Evolutionary conservation across 1,140 invertebrate genomes (phyloP), one percentile per base, ranked within the genome.

Genomic region (Calycopis cecrops): DNA sequence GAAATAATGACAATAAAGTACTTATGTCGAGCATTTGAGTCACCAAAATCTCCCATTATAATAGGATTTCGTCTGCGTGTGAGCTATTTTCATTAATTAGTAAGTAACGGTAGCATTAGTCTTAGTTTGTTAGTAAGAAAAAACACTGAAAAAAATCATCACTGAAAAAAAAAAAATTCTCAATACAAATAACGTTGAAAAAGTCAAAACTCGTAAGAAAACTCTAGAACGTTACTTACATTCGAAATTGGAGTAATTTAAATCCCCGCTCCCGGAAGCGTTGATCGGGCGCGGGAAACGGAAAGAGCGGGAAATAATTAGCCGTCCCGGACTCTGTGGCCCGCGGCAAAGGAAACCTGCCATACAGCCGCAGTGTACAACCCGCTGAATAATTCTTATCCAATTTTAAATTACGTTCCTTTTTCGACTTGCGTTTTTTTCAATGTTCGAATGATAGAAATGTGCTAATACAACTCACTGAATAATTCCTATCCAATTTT

Each of bases 231-330:
- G 21, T 28, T 28, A 28, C 21, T 28, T 28, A 37, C 53, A 58
- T 58, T 55, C 35, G 16, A 55, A 58, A 56, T 59, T 63, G 48
- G 52, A 56, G 57, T 42, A 40, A 53, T 53, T 59, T 58, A 42
- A 61, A 61, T 54, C 21, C 44, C 48, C 51, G 35, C 51, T 49
- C 34, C 55, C 60, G 61, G 56, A 69, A 67, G 57, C 63, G 63
- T 67, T 70, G 67, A 76, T 72, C 71, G 71, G 58, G 63, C 56
- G 55, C 59, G 55, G 65, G 68, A 67, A 74, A 56, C 68, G 71
- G 73, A 76, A 78, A 76, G 62, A 61, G 73, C 77, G 71, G 77
- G 77, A 78, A 76, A 75, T 80, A 80, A 80, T 80, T 80, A 80
- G 77, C 75, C 65, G 61, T 61, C 59, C 67, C 65, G 60, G 61